Evolutionary conservation across 2,113 vertebrate species (phyloP), one percentile per base, ranked within the genome.

Genomic region (Beaufortia kweichowensis): DNA sequence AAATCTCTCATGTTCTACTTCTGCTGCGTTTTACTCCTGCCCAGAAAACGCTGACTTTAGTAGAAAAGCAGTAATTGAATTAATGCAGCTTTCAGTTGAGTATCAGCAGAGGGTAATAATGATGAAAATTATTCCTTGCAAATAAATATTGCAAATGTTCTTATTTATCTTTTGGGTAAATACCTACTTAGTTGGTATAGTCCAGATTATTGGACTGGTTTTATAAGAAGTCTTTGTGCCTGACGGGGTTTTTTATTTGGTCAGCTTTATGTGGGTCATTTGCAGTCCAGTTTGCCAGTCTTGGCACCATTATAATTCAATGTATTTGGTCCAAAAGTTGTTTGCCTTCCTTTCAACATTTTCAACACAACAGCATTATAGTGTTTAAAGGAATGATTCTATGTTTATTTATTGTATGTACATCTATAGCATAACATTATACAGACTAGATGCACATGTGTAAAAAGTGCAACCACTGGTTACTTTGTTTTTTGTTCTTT

Each of bases 11-110:
- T 79, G 75, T 79, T 71, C 81, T 57, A 85, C 86, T 83, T 87
- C 83, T 76, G 72, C 14, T 26, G 74, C 29, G n/a, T n/a, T n/a
- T n/a, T n/a, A n/a, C n/a, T n/a, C n/a, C n/a, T n/a, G 77, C 82
- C 79, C 80, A 62, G 84, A 82, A 92, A 91, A 83, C 62, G 88
- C 91, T 91, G 91, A 91, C 88, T 87, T 85, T 56, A 62, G 85
- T 87, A 85, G 80, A 85, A 88, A 89, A 84, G 83, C 77, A 8
- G 46, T 78, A 84, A 89, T 91, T 88, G 48, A 90, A 89, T 91
- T 89, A 90, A 55, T 2, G 0, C 53, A 72, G 78, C 71, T 81
- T 2, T 55, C 78, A 85, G 78, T 84, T 83, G 86, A 86, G 84
- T 84, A 76, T 50, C 48, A 50, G 19, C 14, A 50, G 6, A 4